Evolutionary conservation across 2,113 vertebrate species (phyloP).

Genomic region (Coreoperca whiteheadi): DNA sequence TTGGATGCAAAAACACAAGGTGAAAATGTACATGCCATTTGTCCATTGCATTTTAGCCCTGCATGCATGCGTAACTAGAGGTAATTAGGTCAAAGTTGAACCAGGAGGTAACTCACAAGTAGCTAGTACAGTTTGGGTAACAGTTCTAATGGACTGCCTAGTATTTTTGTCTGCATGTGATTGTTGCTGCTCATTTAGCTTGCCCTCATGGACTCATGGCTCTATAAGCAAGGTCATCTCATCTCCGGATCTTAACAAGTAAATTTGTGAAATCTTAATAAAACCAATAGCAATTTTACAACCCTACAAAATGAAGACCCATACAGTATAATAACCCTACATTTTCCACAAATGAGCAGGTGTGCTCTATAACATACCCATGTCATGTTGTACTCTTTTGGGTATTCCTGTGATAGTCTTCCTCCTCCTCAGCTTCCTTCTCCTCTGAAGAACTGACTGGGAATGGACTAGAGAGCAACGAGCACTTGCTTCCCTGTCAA

Average conservation of each 20-base stretch:
- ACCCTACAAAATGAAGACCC: conserved; percentile 16
- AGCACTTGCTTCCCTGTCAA: conserved; percentile 98
- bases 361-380: conserved; percentile 85
- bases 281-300: conserved; percentile 10
- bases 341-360: not conserved
- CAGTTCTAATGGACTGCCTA: conserved; percentile 4
- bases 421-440: conserved; percentile 96
- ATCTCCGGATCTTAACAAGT: conserved; percentile 18
- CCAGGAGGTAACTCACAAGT: conserved; percentile 18
- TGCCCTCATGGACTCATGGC: conserved; percentile 10
- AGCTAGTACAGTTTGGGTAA: conserved; percentile 6
- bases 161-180: conserved; percentile 26
- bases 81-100: conserved; percentile 20
- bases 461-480: conserved; percentile 99
- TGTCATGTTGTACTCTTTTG: conserved; percentile 98
- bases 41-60: conserved; percentile 12
- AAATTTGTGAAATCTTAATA: conserved; percentile 9
- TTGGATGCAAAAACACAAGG: conserved; percentile 5
- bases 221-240: conserved; percentile 8
- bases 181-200: conserved; percentile 33
- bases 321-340: not conserved
- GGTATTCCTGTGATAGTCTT: conserved; percentile 99
- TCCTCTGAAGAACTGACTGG: conserved; percentile 97
- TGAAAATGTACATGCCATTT: conserved; percentile 8
- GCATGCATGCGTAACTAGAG: not conserved